Evolutionary conservation across 2,888 invertebrate species (phyloP).

Genomic region (Abrostola triplasia): DNA sequence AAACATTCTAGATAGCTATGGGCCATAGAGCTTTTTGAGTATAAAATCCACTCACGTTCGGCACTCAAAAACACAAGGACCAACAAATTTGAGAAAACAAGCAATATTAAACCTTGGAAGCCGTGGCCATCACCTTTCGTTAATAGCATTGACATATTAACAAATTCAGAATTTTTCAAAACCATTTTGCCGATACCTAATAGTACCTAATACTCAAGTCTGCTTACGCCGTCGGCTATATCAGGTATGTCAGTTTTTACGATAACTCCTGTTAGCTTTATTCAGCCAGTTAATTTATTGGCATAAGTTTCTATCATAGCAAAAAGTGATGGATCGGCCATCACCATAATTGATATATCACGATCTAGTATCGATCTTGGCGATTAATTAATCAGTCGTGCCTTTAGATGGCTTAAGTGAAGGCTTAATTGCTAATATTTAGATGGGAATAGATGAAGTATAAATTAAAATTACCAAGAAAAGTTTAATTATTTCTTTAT

Average conservation of each 20-base stretch:
- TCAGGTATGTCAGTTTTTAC: slow-evolving; percentile 24
- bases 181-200: slow-evolving; percentile 16
- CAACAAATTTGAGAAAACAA: too few species aligned
- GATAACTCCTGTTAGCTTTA: slow-evolving; percentile 30
- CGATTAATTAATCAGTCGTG: slow-evolving; percentile 2
- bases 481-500: too few species aligned
- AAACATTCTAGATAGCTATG: too few species aligned
- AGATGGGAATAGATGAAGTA: too few species aligned
- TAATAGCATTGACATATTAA: too few species aligned
- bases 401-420: background rate
- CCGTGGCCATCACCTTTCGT: too few species aligned
- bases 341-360: slow-evolving; percentile 37
- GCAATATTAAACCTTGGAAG: too few species aligned
- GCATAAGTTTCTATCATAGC: slow-evolving; percentile 25
- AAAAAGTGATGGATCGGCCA: slow-evolving; percentile 24
- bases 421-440: background rate
- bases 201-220: slow-evolving; percentile 10
- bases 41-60: too few species aligned
- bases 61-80: too few species aligned
- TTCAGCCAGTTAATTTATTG: slow-evolving; percentile 33
- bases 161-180: too few species aligned
- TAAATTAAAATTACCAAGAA: too few species aligned
- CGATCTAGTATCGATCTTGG: slow-evolving; percentile 7
- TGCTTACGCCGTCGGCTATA: slow-evolving; percentile 17
- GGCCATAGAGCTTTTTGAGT: too few species aligned